Evolutionary conservation across 2,113 vertebrate species (phyloP).

Genomic region (Ptilorrhoa leucosticta): DNA sequence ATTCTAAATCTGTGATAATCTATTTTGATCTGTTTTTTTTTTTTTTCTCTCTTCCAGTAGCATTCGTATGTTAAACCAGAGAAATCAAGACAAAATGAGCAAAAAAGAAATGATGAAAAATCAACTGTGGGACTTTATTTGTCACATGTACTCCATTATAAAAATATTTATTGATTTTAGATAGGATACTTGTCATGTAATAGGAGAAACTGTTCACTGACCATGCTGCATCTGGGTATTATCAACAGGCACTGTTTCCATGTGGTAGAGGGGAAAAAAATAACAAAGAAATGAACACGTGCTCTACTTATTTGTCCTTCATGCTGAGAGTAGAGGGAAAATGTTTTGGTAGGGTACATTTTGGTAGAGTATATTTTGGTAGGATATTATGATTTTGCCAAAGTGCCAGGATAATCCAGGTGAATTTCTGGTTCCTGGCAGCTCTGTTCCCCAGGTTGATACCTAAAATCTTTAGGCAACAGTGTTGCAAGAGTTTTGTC

Average conservation of each 20-base stretch:
- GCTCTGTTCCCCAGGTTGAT: neutral
- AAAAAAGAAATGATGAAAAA: neutral
- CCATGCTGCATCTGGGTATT: neutral
- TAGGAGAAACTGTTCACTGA: neutral
- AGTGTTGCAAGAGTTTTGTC: neutral
- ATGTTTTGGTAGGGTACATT: neutral
- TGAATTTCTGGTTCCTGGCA: neutral
- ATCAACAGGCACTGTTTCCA: neutral
- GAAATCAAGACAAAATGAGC: neutral
- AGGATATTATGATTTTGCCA: neutral
- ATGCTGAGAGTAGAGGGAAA: neutral
- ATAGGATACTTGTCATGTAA: neutral
- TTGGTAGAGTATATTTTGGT: neutral
- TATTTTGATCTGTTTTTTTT: no score
- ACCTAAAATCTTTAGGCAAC: neutral
- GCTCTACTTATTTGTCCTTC: neutral
- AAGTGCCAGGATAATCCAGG: neutral
- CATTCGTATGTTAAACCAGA: neutral
- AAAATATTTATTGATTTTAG: neutral
- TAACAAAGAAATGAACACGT: neutral
- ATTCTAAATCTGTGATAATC: neutral
- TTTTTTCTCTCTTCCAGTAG: neutral
- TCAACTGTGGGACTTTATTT: neutral
- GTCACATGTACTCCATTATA: neutral
- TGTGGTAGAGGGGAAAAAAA: neutral